These are phyloP conservation scores for Biston betularia DNA, from an alignment of 2,888 invertebrate genomes.

Conservation along the genomic window DNA sequence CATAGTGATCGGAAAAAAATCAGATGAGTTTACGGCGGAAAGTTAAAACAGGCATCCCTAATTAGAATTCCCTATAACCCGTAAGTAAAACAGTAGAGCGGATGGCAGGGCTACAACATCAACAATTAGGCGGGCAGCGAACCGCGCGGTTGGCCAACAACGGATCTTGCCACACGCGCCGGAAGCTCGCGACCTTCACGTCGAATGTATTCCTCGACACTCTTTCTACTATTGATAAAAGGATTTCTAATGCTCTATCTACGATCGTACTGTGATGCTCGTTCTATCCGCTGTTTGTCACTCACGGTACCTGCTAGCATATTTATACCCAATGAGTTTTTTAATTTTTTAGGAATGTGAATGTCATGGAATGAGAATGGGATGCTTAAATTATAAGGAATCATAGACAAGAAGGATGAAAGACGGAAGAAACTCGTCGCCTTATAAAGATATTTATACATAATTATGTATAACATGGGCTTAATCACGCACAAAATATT, in stretches of 20 bases:
- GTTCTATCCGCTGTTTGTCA: background rate
- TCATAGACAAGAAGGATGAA: too few relatives aligned
- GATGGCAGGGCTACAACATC: slow-evolving; percentile 63
- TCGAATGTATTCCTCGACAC: slow-evolving; percentile 58
- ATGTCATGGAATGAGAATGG: too few relatives aligned
- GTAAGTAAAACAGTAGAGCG: slow-evolving; percentile 56
- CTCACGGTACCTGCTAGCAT: background rate
- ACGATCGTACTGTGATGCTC: slow-evolving; percentile 8
- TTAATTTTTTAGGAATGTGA: background rate
- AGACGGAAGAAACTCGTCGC: too few relatives aligned
- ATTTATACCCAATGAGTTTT: background rate
- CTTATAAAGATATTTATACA: too few relatives aligned
- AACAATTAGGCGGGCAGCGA: slow-evolving; percentile 70
- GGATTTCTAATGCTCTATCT: slow-evolving; percentile 54
- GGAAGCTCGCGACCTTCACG: slow-evolving; percentile 78
- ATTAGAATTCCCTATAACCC: slow-evolving; percentile 53
- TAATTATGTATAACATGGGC: too few relatives aligned
- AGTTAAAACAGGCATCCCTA: slow-evolving; percentile 46
- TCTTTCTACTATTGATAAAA: slow-evolving; percentile 55
- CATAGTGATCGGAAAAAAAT: slow-evolving; percentile 1
- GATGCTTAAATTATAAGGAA: too few relatives aligned
- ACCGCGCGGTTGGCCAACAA: slow-evolving; percentile 69
- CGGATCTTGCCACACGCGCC: slow-evolving; percentile 79
- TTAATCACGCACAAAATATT: too few relatives aligned
- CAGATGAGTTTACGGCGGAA: background rate